phyloP scores from a whole-genome alignment of 2,797 vertebrate species.

The Cygnus olor region DNA sequence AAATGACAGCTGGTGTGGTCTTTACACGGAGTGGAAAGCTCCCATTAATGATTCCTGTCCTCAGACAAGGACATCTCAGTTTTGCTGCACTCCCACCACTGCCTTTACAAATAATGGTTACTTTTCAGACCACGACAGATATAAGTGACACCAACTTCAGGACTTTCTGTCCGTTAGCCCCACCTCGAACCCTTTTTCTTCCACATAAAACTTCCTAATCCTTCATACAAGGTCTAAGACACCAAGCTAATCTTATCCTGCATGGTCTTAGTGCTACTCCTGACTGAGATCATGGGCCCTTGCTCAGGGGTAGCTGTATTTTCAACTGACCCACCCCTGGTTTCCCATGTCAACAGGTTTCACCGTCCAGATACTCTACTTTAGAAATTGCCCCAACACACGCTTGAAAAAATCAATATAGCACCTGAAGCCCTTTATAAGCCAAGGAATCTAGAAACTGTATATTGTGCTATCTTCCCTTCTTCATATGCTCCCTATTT shows the following conservation, averaged over 20 bases:
- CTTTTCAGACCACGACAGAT: background rate
- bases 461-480: background rate
- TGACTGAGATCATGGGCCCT: background rate
- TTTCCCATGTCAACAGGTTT: background rate
- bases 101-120: background rate
- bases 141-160: background rate
- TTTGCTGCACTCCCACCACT: background rate
- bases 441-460: background rate
- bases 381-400: background rate
- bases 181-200: background rate
- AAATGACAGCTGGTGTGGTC: background rate
- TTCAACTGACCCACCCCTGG: background rate
- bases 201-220: background rate
- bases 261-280: background rate
- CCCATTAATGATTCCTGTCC: background rate
- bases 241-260: fast-evolving
- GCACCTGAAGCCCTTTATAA: background rate
- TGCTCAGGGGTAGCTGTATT: background rate
- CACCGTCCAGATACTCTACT: background rate
- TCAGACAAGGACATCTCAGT: background rate
- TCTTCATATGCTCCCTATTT: background rate
- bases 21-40: background rate
- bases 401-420: background rate
- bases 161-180: background rate
- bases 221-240: background rate